Evolutionary conservation across 37 sponge, comb jelly and placozoan genomes (phyloP).

Genomic region (Ianthella basta): DNA sequence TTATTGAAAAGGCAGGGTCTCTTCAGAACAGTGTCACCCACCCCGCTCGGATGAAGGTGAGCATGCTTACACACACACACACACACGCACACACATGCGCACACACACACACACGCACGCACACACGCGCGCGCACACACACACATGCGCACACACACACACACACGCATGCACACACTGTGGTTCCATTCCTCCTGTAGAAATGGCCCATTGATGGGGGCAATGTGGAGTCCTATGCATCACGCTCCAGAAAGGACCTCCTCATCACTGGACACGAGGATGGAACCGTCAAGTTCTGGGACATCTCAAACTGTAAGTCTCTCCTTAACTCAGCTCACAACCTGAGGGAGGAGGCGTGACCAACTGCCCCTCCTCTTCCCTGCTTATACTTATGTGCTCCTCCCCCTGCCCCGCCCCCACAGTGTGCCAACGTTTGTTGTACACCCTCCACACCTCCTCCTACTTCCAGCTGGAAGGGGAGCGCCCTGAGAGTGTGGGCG

Average conservation of each 20-base stretch:
- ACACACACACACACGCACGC: no score
- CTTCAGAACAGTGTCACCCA: slow-evolving; percentile 66
- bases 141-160: no score
- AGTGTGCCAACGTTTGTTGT: slow-evolving; percentile 57
- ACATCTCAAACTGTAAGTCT: slow-evolving; percentile 72
- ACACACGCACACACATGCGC: no score
- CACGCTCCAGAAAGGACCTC: slow-evolving; percentile 43
- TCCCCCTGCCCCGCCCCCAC: background rate
- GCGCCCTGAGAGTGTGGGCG: slow-evolving; percentile 12
- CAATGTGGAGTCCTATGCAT: slow-evolving; percentile 6
- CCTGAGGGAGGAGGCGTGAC: background rate
- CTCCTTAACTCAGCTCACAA: background rate
- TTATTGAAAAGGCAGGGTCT: slow-evolving; percentile 53
- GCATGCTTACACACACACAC: background rate
- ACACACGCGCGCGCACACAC: no score
- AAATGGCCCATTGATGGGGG: slow-evolving; percentile 87
- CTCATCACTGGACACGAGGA: slow-evolving; percentile 85
- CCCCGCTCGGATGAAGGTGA: slow-evolving; percentile 44
- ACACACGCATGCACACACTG: no score
- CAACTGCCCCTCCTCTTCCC: background rate
- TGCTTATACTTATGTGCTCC: background rate
- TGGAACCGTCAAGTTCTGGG: slow-evolving; percentile 96
- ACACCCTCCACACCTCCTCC: slow-evolving; percentile 10
- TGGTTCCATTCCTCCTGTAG: slow-evolving; percentile 1
- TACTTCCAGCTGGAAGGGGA: slow-evolving; percentile 48